Percentiles rank a stretch among this genome's conserved stretches.
Evolutionary conservation across 2,113 vertebrate species (phyloP).

Genomic region (Lepus americanus): DNA sequence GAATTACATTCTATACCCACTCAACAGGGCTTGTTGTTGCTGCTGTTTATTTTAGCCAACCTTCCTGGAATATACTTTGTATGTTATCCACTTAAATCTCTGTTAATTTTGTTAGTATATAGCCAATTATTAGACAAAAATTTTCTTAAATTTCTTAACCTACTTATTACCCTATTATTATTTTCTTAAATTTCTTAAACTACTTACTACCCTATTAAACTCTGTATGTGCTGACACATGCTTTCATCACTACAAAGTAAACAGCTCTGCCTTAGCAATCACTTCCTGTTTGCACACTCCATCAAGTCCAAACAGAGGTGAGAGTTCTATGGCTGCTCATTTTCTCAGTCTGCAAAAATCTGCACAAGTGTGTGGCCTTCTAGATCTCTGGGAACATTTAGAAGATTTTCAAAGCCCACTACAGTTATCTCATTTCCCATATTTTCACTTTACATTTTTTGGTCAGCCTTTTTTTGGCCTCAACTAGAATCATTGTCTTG

Average conservation of each 20-base stretch:
- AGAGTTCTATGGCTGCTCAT: not conserved
- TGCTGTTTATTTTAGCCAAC: too few species aligned
- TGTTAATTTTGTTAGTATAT: not conserved
- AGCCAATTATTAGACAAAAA: not conserved
- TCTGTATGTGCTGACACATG: not conserved
- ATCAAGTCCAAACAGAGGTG: not conserved
- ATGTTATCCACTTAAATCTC: too few species aligned
- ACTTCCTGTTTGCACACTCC: not conserved
- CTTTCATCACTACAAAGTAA: not conserved
- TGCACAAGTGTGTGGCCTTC: not conserved
- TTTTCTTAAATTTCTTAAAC: not conserved
- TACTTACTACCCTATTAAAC: too few species aligned
- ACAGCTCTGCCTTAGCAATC: not conserved
- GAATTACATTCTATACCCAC: not conserved
- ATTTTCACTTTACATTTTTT: not conserved
- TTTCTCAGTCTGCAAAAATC: not conserved
- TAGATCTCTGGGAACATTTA: not conserved
- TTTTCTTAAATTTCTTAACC: not conserved
- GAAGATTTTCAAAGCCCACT: slow-evolving; percentile 1
- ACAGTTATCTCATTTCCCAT: not conserved
- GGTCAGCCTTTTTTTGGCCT: not conserved
- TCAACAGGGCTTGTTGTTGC: not conserved
- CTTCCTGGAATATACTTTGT: too few species aligned
- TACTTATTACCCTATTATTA: not conserved
- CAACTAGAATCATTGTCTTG: not conserved